These are phyloP conservation scores for Calliphora vomitoria DNA, from an alignment of 2,888 invertebrate genomes.

Conservation along the genomic window DNA sequence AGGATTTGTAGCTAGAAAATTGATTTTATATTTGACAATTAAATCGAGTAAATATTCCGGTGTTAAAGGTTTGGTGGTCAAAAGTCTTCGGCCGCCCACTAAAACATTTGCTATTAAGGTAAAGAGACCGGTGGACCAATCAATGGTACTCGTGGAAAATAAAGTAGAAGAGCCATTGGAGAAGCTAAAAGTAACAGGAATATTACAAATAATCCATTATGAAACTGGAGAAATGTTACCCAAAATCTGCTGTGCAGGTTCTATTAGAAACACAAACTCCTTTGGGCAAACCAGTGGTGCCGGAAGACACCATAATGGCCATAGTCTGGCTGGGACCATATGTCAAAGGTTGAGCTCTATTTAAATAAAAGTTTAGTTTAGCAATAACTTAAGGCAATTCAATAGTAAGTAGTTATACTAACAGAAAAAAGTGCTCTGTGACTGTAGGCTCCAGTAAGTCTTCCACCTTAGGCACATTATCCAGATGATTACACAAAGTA, in stretches of 20 bases:
- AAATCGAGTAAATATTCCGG: constrained; percentile 77
- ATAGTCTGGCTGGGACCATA: constrained; percentile 61
- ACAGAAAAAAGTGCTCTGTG: constrained; percentile 54
- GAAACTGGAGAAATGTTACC: background rate
- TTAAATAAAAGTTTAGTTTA: background rate
- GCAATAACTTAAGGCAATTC: too few species aligned
- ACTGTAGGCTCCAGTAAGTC: constrained; percentile 71
- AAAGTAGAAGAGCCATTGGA: background rate
- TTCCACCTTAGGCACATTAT: constrained; percentile 52
- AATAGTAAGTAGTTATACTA: background rate
- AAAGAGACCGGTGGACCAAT: constrained; percentile 52
- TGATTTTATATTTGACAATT: constrained; percentile 78
- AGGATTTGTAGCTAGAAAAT: constrained; percentile 76
- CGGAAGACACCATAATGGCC: constrained; percentile 57
- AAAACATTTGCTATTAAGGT: constrained; percentile 23
- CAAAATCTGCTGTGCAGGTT: background rate
- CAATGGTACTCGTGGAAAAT: constrained; percentile 40
- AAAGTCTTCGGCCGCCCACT: constrained; percentile 48
- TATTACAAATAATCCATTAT: background rate
- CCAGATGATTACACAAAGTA: constrained; percentile 65
- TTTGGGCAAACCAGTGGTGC: constrained; percentile 63
- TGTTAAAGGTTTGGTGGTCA: constrained; percentile 76
- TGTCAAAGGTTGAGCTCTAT: constrained; percentile 50
- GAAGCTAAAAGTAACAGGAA: background rate
- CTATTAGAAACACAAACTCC: constrained; percentile 54